These are phyloP conservation scores for Butorides virescens DNA, from an alignment of 2,113 vertebrate genomes.

Conservation along the genomic window DNA sequence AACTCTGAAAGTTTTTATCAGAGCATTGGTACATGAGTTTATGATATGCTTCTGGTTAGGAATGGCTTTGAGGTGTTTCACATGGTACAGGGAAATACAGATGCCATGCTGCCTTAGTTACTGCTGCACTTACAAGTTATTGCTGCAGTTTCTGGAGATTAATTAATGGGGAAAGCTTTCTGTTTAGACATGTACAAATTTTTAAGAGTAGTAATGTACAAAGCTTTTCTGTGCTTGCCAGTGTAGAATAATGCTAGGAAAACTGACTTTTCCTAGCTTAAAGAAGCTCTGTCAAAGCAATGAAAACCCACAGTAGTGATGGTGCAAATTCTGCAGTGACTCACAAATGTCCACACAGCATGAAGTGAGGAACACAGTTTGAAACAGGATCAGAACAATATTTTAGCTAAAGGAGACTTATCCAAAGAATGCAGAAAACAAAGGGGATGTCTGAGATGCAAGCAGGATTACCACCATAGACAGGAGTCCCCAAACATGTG, in stretches of 20 bases:
- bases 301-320: not conserved
- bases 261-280: not conserved
- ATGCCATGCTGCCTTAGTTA: not conserved
- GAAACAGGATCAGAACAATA: not conserved
- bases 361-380: not conserved
- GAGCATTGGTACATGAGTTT: not conserved
- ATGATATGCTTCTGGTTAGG: not conserved
- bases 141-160: not conserved
- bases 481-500: not conserved
- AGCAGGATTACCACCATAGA: not conserved
- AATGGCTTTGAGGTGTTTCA: not conserved
- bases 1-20: not conserved
- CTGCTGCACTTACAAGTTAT: not conserved
- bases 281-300: not conserved
- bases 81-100: not conserved
- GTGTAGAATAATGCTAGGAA: not conserved
- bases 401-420: not conserved
- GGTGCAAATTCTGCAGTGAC: not conserved
- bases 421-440: not conserved
- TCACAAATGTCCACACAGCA: not conserved
- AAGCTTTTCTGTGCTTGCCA: not conserved
- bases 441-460: not conserved
- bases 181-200: not conserved
- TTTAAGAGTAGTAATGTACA: not conserved
- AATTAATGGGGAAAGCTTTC: not conserved